Conservation (phyloP, 2,888 invertebrate genomes). For the Taphrorychus bicolor region DNA sequence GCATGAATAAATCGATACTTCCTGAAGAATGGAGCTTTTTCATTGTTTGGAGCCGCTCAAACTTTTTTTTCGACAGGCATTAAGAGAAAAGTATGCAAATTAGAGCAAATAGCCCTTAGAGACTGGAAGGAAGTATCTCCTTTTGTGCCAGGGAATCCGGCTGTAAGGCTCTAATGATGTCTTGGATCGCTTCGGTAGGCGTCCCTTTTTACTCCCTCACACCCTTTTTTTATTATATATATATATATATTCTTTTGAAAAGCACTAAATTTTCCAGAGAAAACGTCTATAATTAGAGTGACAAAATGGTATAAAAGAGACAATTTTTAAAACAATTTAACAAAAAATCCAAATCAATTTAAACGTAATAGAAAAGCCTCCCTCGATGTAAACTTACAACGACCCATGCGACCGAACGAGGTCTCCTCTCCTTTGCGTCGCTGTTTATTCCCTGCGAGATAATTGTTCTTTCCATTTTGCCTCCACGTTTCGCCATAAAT, state of each 20-base stretch:
- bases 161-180: not conserved
- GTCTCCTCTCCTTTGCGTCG: slow-evolving; percentile 12
- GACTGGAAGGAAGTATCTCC: too few species aligned
- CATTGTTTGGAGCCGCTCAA: too few species aligned
- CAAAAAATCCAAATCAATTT: too few species aligned
- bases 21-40: too few species aligned
- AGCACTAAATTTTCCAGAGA: too few species aligned
- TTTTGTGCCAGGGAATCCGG: not conserved
- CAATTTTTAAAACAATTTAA: too few species aligned
- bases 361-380: not conserved
- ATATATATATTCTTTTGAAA: too few species aligned
- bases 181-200: not conserved
- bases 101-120: too few species aligned
- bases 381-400: slow-evolving; percentile 14
- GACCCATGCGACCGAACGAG: slow-evolving; percentile 19
- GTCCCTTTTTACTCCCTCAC: not conserved
- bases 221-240: not conserved
- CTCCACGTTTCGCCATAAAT: slow-evolving; percentile 18
- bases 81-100: not conserved
- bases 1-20: too few species aligned
- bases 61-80: too few species aligned
- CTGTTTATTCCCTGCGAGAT: slow-evolving; percentile 2
- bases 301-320: too few species aligned
- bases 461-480: slow-evolving; percentile 13
- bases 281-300: too few species aligned